These are phyloP conservation scores for Laspeyria flexula DNA, from an alignment of 2,888 invertebrate species.

Conservation along the genomic window DNA sequence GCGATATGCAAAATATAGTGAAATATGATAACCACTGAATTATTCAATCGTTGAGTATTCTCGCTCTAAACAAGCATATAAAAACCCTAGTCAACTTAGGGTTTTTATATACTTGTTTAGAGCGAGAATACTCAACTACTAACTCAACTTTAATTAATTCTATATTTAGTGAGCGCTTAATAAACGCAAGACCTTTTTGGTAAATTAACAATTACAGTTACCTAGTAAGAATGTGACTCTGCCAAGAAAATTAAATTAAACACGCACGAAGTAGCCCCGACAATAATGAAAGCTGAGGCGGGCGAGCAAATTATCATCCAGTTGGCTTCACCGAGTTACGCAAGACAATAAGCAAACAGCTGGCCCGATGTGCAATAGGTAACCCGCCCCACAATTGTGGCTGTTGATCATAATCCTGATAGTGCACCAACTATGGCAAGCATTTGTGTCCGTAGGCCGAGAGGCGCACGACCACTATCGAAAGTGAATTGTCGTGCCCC, in stretches of 20 bases:
- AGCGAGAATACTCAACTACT: neutral
- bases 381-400: slow-evolving; percentile 71
- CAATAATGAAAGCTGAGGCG: slow-evolving; percentile 76
- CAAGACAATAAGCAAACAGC: slow-evolving; percentile 79
- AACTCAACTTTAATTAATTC: slow-evolving; percentile 14
- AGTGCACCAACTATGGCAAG: slow-evolving; percentile 69
- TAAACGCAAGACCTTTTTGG: slow-evolving; percentile 37
- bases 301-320: slow-evolving; percentile 77
- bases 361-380: slow-evolving; percentile 75
- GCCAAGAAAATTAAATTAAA: slow-evolving; percentile 75
- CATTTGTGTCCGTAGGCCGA: slow-evolving; percentile 73
- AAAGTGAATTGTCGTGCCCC: slow-evolving; percentile 78
- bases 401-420: slow-evolving; percentile 79
- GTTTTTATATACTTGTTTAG: too few relatives aligned
- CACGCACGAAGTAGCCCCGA: slow-evolving; percentile 76
- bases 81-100: too few relatives aligned
- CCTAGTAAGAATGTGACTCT: slow-evolving; percentile 55
- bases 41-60: too few relatives aligned
- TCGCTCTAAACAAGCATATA: too few relatives aligned
- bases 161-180: slow-evolving; percentile 14
- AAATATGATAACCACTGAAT: too few relatives aligned
- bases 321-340: slow-evolving; percentile 78
- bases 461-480: slow-evolving; percentile 76
- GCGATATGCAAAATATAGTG: too few relatives aligned
- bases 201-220: slow-evolving; percentile 54